Percentiles rank a stretch among this genome's conserved stretches.
These are phyloP conservation scores for Phodopus roborovskii DNA, from an alignment of 2,113 vertebrate genomes.

Conservation along the genomic window DNA sequence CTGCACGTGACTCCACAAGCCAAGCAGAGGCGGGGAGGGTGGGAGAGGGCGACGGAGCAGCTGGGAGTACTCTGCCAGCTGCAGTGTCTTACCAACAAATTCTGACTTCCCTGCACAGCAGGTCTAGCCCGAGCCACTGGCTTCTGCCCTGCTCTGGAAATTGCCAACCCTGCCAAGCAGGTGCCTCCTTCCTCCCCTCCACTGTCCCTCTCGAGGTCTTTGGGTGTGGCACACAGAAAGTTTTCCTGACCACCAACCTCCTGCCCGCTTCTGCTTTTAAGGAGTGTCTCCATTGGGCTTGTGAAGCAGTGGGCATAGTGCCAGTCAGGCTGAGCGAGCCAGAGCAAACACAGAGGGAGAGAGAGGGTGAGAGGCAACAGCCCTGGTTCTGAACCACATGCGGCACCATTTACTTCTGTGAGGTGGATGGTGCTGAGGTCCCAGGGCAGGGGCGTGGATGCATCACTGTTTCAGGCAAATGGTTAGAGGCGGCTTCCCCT, in stretches of 20 bases:
- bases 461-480: background rate
- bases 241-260: background rate
- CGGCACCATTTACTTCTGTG: background rate
- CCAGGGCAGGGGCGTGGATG: background rate
- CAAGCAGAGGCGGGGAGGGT: background rate
- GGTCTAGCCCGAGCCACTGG: background rate
- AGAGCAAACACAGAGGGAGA: background rate
- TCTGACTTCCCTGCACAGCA: background rate
- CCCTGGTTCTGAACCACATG: background rate
- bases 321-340: slow-evolving; percentile 20
- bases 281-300: slow-evolving; percentile 35
- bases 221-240: background rate
- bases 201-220: background rate
- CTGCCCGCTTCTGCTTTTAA: background rate
- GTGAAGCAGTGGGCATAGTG: slow-evolving; percentile 21
- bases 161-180: background rate
- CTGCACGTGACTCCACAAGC: background rate
- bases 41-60: background rate
- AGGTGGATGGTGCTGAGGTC: background rate
- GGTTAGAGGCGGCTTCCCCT: background rate
- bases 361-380: background rate
- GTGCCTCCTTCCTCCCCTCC: background rate
- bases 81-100: background rate
- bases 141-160: background rate
- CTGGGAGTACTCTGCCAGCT: background rate